Conservation (phyloP, 2,113 vertebrate species). For the Gracilinanus agilis region DNA sequence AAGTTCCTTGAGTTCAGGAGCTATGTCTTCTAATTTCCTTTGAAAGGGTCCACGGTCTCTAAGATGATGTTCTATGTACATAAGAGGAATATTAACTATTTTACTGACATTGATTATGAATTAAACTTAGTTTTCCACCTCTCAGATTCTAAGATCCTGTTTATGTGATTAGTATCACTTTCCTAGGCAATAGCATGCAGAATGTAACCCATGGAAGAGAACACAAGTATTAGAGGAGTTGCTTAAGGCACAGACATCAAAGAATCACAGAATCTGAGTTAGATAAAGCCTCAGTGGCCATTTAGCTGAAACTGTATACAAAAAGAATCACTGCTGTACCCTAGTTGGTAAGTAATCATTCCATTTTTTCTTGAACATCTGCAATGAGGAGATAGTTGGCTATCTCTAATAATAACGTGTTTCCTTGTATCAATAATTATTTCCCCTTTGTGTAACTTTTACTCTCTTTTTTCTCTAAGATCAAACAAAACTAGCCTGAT, state of each 20-base stretch:
- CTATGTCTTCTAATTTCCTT: neutral
- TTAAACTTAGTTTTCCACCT: neutral
- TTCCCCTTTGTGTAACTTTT: neutral
- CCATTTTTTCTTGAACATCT: neutral
- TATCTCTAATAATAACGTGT: neutral
- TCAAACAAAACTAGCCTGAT: neutral
- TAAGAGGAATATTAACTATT: neutral
- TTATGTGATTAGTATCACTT: too few relatives aligned
- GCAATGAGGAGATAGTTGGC: neutral
- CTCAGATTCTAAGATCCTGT: neutral
- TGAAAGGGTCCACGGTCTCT: slow-evolving; percentile 33
- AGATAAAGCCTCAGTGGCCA: neutral
- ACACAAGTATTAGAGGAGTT: neutral
- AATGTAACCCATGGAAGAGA: neutral
- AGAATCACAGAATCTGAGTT: neutral
- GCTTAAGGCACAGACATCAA: neutral
- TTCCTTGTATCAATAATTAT: neutral
- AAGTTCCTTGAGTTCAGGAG: neutral
- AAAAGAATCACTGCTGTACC: neutral
- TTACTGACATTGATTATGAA: neutral
- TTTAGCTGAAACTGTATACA: neutral
- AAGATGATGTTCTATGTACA: neutral
- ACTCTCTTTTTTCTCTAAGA: neutral
- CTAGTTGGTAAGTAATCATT: neutral
- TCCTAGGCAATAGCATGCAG: neutral